A percentile compares a stretch with the other conserved stretches of the same genome.
Evolutionary conservation across 1,140 invertebrate genomes (phyloP).

Genomic region (Pseudachorutes palmiensis): DNA sequence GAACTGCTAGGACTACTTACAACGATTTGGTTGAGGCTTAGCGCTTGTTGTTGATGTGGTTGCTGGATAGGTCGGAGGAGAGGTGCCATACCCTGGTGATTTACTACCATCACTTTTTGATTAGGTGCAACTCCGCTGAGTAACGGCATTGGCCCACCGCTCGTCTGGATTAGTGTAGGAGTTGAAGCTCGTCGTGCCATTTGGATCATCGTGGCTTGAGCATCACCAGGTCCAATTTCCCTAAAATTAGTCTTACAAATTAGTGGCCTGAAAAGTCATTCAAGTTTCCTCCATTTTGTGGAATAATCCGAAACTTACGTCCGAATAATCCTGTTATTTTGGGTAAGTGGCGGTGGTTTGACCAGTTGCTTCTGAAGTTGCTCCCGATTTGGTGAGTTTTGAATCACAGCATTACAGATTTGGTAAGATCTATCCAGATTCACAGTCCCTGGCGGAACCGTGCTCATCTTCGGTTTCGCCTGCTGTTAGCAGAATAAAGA

Average conservation of each 20-base stretch:
- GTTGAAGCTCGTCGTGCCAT: conserved; percentile 28
- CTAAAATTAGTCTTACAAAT: too few relatives aligned
- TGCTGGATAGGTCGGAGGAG: conserved; percentile 11
- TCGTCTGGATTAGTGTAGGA: conserved; percentile 28
- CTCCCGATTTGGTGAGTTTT: conserved; percentile 80
- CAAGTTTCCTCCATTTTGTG: too few relatives aligned
- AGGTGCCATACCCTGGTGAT: conserved; percentile 12
- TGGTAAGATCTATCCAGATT: conserved; percentile 89
- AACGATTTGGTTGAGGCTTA: conserved; percentile 13
- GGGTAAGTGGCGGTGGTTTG: conserved; percentile 60
- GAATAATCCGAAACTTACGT: neutral
- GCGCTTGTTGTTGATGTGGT: conserved; percentile 17
- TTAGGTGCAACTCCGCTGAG: conserved; percentile 21
- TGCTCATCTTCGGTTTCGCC: conserved; percentile 19
- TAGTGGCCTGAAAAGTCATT: too few relatives aligned
- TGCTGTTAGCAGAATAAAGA: too few relatives aligned
- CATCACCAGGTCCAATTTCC: conserved; percentile 17
- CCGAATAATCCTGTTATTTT: conserved; percentile 10
- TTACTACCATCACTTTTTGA: conserved; percentile 34
- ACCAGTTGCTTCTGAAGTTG: conserved; percentile 75
- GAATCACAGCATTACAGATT: conserved; percentile 89
- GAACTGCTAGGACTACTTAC: conserved; percentile 10
- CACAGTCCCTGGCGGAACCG: conserved; percentile 68
- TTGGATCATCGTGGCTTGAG: conserved; percentile 22
- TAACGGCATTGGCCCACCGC: conserved; percentile 20